Evolutionary conservation across 2,113 vertebrate species (phyloP), one percentile per base, ranked within the genome.

Genomic region (Oryzias woworae): DNA sequence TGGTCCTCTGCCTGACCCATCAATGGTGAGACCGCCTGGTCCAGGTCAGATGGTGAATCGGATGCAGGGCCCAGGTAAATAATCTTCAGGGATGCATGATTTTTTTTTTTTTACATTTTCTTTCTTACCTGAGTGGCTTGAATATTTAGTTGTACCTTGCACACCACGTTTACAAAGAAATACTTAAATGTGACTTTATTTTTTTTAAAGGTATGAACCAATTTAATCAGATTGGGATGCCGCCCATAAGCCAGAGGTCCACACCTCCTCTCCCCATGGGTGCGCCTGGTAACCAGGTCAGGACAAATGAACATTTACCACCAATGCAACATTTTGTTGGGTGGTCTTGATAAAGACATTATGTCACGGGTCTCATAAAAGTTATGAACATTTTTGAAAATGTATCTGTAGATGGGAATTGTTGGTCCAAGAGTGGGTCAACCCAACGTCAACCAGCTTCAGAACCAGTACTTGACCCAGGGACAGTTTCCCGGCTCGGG

Each of bases 11-110:
- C 83, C 94, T 44, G 97, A 98, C 70, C 93, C 93, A 23, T 78
- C 92, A 55, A 90, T 96, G 88, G 94, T 98, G 87, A 93, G 95
- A 86, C 92, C 94, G 55, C 76, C 78, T 73, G 95, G 94, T 90
- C 94, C 95, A 85, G 96, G 92, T 85, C 96, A 95, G 83, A 95
- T 99, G 89, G 94, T 94, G 83, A 95, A 92, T 85, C 93, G 96
- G 62, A 95, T 98, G 91, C 92, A 93, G 86, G 91, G 92, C 60
- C 94, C 94, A 88, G 95, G 96, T 99, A 88, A 71, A 74, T 10
- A 43, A 49, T 18, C 4, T 18, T 16, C 1, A 8, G 18, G 10
- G 0, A 4, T 3, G 6, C 23, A 8, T 2, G 18, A 22, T 62
- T 13, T 0, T 2, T n/a, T n/a, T 48, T 18, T n/a, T 17, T 61